These are phyloP conservation scores for Loris lydekkerianus DNA, from an alignment of 2,797 vertebrate species.

Conservation along the genomic window DNA sequence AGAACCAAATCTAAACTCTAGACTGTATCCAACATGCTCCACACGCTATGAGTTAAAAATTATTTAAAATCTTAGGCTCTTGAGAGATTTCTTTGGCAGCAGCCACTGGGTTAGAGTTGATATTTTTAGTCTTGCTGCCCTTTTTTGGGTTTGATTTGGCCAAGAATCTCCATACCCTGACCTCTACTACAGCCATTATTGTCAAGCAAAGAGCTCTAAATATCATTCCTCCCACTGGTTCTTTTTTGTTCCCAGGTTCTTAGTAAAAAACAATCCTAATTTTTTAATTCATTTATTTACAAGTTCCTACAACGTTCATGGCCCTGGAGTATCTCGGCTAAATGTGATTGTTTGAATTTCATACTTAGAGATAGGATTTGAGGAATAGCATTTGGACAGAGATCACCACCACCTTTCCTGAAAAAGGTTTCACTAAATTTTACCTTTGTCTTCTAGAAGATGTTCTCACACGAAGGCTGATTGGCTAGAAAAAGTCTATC, in stretches of 20 bases:
- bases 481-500: neutral
- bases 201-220: neutral
- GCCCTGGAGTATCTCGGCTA: neutral
- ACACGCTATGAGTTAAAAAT: neutral
- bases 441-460: neutral
- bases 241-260: neutral
- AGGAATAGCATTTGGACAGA: neutral
- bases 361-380: neutral
- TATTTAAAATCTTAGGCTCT: slow-evolving; percentile 62
- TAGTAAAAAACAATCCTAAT: neutral
- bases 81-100: slow-evolving; percentile 32
- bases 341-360: neutral
- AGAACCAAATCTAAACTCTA: slow-evolving; percentile 62
- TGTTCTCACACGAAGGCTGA: neutral
- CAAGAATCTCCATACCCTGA: neutral
- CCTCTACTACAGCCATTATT: neutral
- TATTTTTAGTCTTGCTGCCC: neutral
- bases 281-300: neutral
- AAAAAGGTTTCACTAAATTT: neutral
- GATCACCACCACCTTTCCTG: neutral
- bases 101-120: neutral
- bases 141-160: slow-evolving; percentile 2
- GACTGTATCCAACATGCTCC: neutral
- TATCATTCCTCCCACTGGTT: neutral
- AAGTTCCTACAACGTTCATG: neutral